Conservation (phyloP, 2,797 vertebrate species). For the Microhierax caerulescens region DNA sequence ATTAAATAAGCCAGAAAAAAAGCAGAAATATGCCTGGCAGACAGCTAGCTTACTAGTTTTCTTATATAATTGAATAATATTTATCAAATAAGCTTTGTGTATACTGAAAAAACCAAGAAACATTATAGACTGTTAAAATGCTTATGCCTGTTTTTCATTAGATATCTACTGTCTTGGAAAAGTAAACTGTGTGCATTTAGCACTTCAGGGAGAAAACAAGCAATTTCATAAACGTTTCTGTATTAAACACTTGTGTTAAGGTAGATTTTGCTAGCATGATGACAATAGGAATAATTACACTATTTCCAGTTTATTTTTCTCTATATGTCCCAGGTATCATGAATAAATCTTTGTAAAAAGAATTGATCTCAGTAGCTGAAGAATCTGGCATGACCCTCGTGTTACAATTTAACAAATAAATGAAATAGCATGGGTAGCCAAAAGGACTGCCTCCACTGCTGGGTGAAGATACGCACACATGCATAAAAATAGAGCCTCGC, state of each 20-base stretch:
- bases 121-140: not conserved
- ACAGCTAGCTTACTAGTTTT: conserved; percentile 40
- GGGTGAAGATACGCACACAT: not conserved
- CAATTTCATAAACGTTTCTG: not conserved
- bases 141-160: not conserved
- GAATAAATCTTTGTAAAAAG: not conserved
- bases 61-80: conserved; percentile 38
- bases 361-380: not conserved
- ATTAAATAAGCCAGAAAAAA: conserved; percentile 33
- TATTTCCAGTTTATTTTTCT: not conserved
- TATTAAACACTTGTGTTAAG: not conserved
- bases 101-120: not conserved
- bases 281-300: not conserved
- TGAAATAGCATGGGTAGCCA: not conserved
- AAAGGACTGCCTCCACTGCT: not conserved
- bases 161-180: not conserved
- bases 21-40: conserved; percentile 3
- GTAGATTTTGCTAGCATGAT: not conserved
- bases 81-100: conserved; percentile 2
- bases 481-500: not conserved
- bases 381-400: not conserved
- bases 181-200: not conserved
- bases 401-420: not conserved
- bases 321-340: not conserved
- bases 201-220: not conserved